Percentiles rank a stretch among this genome's conserved stretches.
These are phyloP conservation scores for Pyxicephalus adspersus DNA, from an alignment of 2,113 vertebrate genomes.

Conservation along the genomic window DNA sequence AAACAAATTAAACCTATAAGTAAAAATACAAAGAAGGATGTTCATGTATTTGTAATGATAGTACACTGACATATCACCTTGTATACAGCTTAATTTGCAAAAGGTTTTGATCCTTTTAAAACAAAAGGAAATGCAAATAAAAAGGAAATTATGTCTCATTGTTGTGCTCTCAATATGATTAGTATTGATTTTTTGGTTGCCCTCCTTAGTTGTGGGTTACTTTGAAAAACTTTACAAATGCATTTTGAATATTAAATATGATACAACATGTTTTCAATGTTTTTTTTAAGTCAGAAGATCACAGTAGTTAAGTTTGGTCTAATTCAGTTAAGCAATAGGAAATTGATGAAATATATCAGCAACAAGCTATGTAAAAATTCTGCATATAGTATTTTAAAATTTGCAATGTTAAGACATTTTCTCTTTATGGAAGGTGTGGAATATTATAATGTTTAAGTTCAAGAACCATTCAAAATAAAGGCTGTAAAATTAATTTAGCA, in stretches of 20 bases:
- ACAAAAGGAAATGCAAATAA: slow-evolving; percentile 7
- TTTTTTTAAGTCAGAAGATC: slow-evolving; percentile 35
- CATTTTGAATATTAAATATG: slow-evolving; percentile 25
- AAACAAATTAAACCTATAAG: too few relatives aligned
- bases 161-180: slow-evolving; percentile 25
- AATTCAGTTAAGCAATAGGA: slow-evolving; percentile 26
- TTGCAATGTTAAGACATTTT: too few relatives aligned
- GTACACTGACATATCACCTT: background rate
- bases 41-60: too few relatives aligned
- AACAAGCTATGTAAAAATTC: slow-evolving; percentile 3
- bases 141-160: background rate
- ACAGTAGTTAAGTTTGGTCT: slow-evolving; percentile 13
- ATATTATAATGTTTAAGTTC: too few relatives aligned
- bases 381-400: too few relatives aligned
- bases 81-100: background rate
- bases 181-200: slow-evolving; percentile 10
- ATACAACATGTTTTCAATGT: slow-evolving; percentile 2
- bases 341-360: slow-evolving; percentile 19
- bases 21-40: too few relatives aligned
- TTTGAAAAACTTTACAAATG: slow-evolving; percentile 35
- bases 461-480: too few relatives aligned
- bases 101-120: background rate
- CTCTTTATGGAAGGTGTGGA: too few relatives aligned
- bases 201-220: slow-evolving; percentile 36
- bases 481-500: too few relatives aligned